phyloP scores from a whole-genome alignment of 2,113 vertebrate species.

The Eulemur macaco region DNA sequence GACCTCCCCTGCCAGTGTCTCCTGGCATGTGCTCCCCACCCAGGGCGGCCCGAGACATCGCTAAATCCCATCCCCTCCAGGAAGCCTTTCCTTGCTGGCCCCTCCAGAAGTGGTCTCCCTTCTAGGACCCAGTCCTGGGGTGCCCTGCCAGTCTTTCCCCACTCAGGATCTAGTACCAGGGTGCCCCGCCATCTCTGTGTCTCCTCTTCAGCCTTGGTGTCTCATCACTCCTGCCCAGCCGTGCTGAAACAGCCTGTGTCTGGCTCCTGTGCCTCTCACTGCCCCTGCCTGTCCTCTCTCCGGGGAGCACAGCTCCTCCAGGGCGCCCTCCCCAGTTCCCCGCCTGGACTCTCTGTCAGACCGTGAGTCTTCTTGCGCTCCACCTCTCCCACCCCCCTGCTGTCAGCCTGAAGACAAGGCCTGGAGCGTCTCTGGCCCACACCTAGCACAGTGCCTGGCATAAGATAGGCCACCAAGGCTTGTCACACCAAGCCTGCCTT shows the following conservation, averaged over 20 bases:
- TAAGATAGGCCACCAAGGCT: background rate
- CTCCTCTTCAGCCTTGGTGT: background rate
- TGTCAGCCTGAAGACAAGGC: background rate
- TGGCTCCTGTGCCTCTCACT: background rate
- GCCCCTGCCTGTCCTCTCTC: background rate
- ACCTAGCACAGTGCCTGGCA: background rate
- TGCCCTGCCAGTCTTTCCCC: background rate
- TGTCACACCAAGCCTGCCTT: background rate
- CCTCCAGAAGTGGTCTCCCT: background rate
- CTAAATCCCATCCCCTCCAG: background rate
- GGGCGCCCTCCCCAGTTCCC: background rate
- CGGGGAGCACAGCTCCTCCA: background rate
- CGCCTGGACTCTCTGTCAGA: background rate
- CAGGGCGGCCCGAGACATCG: background rate
- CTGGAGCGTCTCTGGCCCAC: background rate
- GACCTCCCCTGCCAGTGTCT: background rate
- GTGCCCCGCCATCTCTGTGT: background rate
- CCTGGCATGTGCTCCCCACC: background rate
- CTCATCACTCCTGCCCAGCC: background rate
- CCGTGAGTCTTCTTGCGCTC: fast-evolving
- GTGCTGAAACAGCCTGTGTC: fast-evolving
- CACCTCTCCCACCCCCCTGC: background rate
- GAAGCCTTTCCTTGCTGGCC: background rate
- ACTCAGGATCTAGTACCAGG: background rate
- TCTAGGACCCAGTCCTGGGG: too few species aligned